Conservation (phyloP, 1,140 invertebrate species). For the Pogonomyrmex californicus region DNA sequence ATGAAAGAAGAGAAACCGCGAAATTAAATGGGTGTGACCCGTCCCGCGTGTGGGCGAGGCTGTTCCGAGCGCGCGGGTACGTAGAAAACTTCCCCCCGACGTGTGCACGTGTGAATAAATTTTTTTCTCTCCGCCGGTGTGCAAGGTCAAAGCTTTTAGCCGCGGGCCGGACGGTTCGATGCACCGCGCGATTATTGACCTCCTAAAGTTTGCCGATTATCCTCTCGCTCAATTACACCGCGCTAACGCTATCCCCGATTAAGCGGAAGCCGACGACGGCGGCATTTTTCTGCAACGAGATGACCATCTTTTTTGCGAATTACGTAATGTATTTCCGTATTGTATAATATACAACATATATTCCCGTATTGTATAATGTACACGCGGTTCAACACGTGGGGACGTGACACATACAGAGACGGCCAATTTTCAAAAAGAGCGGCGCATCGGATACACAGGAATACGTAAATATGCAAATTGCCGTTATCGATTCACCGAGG, state of each 20-base stretch:
- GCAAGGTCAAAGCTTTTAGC: conserved; percentile 56
- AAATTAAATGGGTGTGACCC: conserved; percentile 80
- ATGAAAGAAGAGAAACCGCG: conserved; percentile 71
- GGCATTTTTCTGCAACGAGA: neutral
- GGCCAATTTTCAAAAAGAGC: conserved; percentile 24
- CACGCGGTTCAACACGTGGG: neutral
- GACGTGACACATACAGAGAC: neutral
- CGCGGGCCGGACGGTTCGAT: conserved; percentile 27
- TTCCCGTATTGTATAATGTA: neutral
- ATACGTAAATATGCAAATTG: conserved; percentile 16
- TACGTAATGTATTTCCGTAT: neutral
- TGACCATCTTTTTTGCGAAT: neutral
- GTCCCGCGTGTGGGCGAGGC: conserved; percentile 76
- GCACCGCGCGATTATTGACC: conserved; percentile 50
- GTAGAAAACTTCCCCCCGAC: conserved; percentile 50
- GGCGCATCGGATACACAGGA: neutral
- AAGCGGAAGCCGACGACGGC: neutral
- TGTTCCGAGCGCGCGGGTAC: conserved; percentile 47
- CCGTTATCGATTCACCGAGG: conserved; percentile 16
- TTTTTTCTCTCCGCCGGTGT: conserved; percentile 38
- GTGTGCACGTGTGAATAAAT: conserved; percentile 32
- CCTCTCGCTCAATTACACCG: neutral
- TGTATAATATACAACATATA: neutral
- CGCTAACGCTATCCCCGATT: neutral
- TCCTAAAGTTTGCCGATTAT: conserved; percentile 33